Evolutionary conservation across 2,113 vertebrate genomes (phyloP).

Genomic region (Podiceps cristatus): DNA sequence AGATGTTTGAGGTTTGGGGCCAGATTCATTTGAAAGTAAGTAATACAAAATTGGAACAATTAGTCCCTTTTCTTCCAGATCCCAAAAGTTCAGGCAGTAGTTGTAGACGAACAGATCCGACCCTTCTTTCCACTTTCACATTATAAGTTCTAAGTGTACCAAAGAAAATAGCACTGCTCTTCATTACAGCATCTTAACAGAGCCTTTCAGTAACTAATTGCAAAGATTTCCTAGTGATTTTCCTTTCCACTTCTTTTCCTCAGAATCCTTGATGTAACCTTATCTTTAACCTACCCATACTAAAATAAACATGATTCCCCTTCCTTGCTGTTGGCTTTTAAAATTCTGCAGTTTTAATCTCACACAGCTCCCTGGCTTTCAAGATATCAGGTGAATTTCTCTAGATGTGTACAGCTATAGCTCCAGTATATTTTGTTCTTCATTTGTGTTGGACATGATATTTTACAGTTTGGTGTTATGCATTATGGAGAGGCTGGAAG

Average conservation of each 20-base stretch:
- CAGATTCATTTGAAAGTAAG: constrained; percentile 34
- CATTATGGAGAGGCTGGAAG: constrained; percentile 62
- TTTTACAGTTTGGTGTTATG: constrained; percentile 66
- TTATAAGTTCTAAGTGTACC: background rate
- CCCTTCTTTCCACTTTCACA: background rate
- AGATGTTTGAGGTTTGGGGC: constrained; percentile 9
- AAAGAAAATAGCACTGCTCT: constrained; percentile 4
- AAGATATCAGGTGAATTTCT: constrained; percentile 52
- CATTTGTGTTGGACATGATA: constrained; percentile 67
- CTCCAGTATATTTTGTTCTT: constrained; percentile 47
- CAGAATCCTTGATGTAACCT: background rate
- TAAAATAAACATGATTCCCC: background rate
- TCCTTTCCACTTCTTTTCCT: constrained; percentile 17
- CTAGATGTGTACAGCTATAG: background rate
- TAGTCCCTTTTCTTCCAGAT: background rate
- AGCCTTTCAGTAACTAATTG: constrained; percentile 3
- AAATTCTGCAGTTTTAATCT: background rate
- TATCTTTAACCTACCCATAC: background rate
- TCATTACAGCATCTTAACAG: background rate
- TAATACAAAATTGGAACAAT: constrained; percentile 20
- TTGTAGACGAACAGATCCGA: background rate
- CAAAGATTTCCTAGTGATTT: background rate
- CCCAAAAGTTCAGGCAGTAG: constrained; percentile 4
- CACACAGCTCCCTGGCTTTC: background rate
- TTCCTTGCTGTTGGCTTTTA: background rate